These are phyloP conservation scores for Atethmia centrago DNA, from an alignment of 2,888 invertebrate species.

Conservation along the genomic window DNA sequence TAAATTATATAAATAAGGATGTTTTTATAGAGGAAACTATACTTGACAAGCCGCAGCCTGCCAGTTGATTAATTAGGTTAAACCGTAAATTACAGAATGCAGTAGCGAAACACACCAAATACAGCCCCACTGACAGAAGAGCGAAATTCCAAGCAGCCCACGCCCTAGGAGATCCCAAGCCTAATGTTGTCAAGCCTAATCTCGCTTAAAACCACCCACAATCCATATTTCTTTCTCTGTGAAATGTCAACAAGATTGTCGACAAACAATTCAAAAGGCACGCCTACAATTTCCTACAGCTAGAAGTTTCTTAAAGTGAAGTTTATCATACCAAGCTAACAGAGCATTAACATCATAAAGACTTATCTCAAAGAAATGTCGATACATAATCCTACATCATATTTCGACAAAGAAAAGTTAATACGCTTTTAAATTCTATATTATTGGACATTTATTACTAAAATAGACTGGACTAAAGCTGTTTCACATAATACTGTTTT, in stretches of 20 bases:
- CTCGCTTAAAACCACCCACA: conserved; percentile 3
- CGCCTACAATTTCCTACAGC: conserved; percentile 51
- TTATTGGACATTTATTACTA: conserved; percentile 59
- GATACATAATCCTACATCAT: conserved; percentile 51
- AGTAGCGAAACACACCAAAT: too few species aligned
- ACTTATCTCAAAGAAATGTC: conserved; percentile 37
- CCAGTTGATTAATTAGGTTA: too few species aligned
- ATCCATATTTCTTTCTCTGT: conserved; percentile 16
- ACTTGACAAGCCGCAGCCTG: too few species aligned
- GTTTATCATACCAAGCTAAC: conserved; percentile 48
- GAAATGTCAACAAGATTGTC: conserved; percentile 42
- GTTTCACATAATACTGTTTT: conserved; percentile 40
- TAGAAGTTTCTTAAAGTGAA: conserved; percentile 25
- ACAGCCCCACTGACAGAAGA: too few species aligned
- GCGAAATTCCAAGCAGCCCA: too few species aligned
- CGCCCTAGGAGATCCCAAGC: too few species aligned
- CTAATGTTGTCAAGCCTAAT: too few species aligned
- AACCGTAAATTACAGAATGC: too few species aligned
- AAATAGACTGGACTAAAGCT: conserved; percentile 42
- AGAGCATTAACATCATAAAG: conserved; percentile 52
- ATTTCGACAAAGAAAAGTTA: conserved; percentile 49
- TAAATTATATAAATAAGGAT: too few species aligned
- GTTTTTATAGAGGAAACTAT: too few species aligned
- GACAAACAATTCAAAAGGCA: conserved; percentile 44
- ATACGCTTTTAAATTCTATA: conserved; percentile 61